Conservation (phyloP, 1,140 invertebrate genomes). For the Nebria ingens region DNA sequence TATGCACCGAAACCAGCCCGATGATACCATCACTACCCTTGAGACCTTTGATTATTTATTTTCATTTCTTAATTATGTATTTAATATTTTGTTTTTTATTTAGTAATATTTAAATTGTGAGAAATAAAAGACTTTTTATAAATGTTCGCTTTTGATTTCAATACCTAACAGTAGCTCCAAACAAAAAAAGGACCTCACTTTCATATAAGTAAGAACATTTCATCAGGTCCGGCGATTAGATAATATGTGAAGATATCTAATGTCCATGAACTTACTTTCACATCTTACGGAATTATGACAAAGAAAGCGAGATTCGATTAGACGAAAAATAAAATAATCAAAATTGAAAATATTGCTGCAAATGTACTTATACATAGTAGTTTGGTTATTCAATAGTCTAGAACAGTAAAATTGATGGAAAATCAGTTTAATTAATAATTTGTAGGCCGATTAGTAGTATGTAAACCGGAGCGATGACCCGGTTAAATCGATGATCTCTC, state of each 20-base stretch:
- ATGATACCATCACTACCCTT: not conserved
- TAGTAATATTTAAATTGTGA: not conserved
- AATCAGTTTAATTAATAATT: conserved; percentile 1
- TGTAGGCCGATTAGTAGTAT: not conserved
- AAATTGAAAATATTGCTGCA: not conserved
- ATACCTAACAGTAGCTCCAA: not conserved
- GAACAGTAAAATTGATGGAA: not conserved
- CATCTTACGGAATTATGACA: not conserved
- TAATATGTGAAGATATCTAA: not conserved
- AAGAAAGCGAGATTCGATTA: not conserved
- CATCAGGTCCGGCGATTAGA: not conserved
- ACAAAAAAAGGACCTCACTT: not conserved
- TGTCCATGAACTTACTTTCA: not conserved
- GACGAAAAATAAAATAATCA: not conserved
- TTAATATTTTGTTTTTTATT: not conserved
- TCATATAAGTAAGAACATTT: not conserved
- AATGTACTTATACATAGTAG: not conserved
- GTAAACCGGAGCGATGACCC: conserved; percentile 4
- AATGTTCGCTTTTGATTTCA: not conserved
- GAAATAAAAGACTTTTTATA: not conserved
- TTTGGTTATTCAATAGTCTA: not conserved
- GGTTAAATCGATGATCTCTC: conserved; percentile 8
- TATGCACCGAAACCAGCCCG: conserved; percentile 37
- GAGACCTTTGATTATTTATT: not conserved
- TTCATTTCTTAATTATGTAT: not conserved